Evolutionary conservation across 2,888 invertebrate genomes (phyloP).

Genomic region (Acutogordius australiensis): DNA sequence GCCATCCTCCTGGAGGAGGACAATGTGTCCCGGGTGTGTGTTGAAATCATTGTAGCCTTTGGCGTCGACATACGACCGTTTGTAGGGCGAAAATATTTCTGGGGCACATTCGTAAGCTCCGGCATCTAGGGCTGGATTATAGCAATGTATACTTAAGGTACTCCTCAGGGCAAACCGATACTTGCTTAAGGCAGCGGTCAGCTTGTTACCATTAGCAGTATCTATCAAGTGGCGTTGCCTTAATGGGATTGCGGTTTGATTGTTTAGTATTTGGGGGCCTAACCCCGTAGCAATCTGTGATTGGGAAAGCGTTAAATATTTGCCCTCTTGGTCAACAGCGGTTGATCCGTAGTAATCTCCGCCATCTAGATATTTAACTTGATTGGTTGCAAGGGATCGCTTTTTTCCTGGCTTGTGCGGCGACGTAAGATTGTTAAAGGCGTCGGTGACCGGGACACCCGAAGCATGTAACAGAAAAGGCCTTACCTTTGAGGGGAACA

Average conservation of each 20-base stretch:
- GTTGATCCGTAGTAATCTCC: background rate
- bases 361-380: background rate
- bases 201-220: too few species aligned
- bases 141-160: background rate
- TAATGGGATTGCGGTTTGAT: too few species aligned
- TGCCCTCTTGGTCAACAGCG: background rate
- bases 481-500: slow-evolving; percentile 3
- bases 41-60: too few species aligned
- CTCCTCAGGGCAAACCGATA: too few species aligned
- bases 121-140: background rate
- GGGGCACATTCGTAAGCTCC: background rate
- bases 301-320: too few species aligned
- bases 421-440: too few species aligned
- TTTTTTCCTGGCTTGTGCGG: too few species aligned
- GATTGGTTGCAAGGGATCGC: background rate
- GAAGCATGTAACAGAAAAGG: background rate
- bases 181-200: too few species aligned
- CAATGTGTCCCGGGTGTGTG: too few species aligned
- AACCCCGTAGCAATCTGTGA: too few species aligned
- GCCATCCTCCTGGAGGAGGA: background rate
- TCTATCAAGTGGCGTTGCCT: too few species aligned
- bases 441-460: background rate
- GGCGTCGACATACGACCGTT: background rate
- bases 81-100: background rate
- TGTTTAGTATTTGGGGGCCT: too few species aligned